phyloP scores from a whole-genome alignment of 2,797 vertebrate genomes.

The Melanotaenia parkinsoni region DNA sequence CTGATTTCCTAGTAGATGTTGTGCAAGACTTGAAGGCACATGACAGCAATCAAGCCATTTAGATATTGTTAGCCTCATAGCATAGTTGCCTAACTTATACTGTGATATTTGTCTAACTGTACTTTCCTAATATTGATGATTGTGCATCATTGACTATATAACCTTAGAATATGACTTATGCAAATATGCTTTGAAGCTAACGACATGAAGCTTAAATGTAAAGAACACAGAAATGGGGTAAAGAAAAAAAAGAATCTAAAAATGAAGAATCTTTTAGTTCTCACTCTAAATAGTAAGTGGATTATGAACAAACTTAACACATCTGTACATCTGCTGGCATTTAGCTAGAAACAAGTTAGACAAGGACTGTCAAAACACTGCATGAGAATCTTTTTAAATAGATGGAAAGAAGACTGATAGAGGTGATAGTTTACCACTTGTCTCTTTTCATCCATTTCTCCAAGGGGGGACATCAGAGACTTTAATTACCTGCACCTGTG shows the following conservation, averaged over 20 bases:
- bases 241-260: slow-evolving; percentile 49
- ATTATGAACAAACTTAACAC: slow-evolving; percentile 7
- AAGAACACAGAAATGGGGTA: slow-evolving; percentile 22
- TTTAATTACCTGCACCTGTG: slow-evolving; percentile 83
- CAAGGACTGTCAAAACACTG: slow-evolving; percentile 2
- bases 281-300: slow-evolving; percentile 11
- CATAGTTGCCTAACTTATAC: no score
- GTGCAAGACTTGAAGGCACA: slow-evolving; percentile 45
- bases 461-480: slow-evolving; percentile 81
- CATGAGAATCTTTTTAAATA: slow-evolving; percentile 5
- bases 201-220: slow-evolving; percentile 28
- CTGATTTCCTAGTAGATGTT: slow-evolving; percentile 15
- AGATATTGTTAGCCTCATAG: slow-evolving; percentile 1
- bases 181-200: no score
- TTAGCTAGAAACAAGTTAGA: slow-evolving; percentile 1
- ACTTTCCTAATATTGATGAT: no score
- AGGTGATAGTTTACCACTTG: slow-evolving; percentile 42
- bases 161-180: no score
- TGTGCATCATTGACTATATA: no score
- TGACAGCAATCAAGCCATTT: slow-evolving; percentile 62
- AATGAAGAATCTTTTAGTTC: slow-evolving; percentile 17
- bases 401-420: slow-evolving; percentile 14
- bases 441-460: slow-evolving; percentile 76
- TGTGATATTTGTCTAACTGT: no score
- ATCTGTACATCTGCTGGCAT: neutral